These are phyloP conservation scores for Poeciliopsis turrubarensis DNA, from an alignment of 2,113 vertebrate genomes.

Conservation along the genomic window DNA sequence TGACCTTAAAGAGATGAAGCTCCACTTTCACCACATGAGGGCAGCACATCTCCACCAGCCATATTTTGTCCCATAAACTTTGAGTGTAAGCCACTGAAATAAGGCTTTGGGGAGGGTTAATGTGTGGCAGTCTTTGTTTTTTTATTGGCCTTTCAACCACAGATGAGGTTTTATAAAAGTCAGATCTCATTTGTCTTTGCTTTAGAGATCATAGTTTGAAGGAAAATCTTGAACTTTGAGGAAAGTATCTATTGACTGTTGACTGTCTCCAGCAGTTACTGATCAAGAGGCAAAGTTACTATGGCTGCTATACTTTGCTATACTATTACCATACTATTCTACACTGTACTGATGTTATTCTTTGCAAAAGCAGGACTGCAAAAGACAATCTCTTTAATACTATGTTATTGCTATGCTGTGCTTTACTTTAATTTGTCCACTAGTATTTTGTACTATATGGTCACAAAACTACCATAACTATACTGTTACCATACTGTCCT, in stretches of 20 bases:
- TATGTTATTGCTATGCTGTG: not conserved
- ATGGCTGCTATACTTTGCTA: not conserved
- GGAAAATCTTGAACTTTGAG: too few relatives aligned
- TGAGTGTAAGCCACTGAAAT: not conserved
- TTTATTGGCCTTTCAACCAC: too few relatives aligned
- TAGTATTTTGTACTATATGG: not conserved
- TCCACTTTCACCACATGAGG: slow-evolving; percentile 55
- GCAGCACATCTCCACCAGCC: slow-evolving; percentile 31
- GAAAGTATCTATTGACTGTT: not conserved
- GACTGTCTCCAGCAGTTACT: not conserved
- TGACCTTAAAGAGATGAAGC: not conserved
- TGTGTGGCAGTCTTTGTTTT: too few relatives aligned
- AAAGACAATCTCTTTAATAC: not conserved
- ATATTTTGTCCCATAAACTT: not conserved
- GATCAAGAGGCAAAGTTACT: too few relatives aligned
- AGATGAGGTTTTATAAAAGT: too few relatives aligned
- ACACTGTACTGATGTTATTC: not conserved
- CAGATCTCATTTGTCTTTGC: too few relatives aligned
- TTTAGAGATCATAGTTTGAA: too few relatives aligned
- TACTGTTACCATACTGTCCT: not conserved
- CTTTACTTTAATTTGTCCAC: not conserved
- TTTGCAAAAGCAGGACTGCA: not conserved
- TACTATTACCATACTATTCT: not conserved
- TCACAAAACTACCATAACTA: not conserved
- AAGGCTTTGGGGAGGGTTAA: too few relatives aligned